phyloP scores from a whole-genome alignment of 2,113 vertebrate genomes.

The Atrichornis clamosus region DNA sequence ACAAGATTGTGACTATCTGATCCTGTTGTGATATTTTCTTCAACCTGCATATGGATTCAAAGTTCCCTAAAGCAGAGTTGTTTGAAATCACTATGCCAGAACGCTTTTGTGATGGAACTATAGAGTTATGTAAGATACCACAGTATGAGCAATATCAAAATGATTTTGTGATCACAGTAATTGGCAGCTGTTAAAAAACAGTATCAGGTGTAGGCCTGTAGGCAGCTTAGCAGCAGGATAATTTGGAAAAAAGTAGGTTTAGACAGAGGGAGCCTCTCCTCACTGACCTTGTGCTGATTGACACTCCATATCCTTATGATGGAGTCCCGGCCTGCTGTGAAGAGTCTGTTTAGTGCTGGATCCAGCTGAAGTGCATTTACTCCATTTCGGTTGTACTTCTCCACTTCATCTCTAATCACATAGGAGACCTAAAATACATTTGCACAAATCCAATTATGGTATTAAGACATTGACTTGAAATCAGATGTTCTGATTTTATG shows the following conservation, averaged over 20 bases:
- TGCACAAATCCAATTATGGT: constrained; percentile 6
- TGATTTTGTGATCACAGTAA: not conserved
- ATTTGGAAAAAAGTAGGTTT: not conserved
- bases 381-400: constrained; percentile 96
- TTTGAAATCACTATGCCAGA: not conserved
- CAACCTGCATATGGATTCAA: not conserved
- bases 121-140: not conserved
- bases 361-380: constrained; percentile 97
- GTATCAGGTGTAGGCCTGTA: not conserved
- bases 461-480: not conserved
- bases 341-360: constrained; percentile 91
- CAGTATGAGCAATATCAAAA: not conserved
- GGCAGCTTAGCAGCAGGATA: not conserved
- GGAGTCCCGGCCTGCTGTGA: constrained; percentile 95
- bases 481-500: too few relatives aligned
- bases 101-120: not conserved
- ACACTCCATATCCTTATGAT: constrained; percentile 99
- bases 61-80: not conserved
- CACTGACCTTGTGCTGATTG: constrained; percentile 93
- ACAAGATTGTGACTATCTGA: not conserved
- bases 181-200: not conserved
- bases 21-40: not conserved
- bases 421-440: constrained; percentile 87
- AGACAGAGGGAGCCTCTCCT: not conserved
- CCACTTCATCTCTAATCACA: constrained; percentile 97